These are phyloP conservation scores for Rattus rattus DNA, from an alignment of 2,113 vertebrate genomes.

Conservation along the genomic window DNA sequence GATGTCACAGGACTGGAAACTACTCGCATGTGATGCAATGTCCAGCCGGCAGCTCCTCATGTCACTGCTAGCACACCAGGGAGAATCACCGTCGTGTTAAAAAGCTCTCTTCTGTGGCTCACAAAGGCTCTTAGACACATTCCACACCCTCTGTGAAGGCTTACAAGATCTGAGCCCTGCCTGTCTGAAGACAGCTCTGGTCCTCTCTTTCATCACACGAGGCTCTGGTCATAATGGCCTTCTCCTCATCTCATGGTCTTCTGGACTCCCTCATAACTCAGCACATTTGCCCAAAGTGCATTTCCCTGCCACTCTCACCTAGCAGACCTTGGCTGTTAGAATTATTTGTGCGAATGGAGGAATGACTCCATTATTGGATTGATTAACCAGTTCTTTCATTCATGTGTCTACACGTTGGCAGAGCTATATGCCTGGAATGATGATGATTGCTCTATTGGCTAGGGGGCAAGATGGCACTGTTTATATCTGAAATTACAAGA, in stretches of 20 bases:
- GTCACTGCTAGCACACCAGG: not conserved
- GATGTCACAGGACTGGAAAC: not conserved
- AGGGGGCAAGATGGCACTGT: not conserved
- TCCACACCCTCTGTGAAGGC: not conserved
- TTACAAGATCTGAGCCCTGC: not conserved
- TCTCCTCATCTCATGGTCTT: not conserved
- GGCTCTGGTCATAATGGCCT: not conserved
- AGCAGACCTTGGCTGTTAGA: not conserved
- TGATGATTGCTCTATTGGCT: not conserved
- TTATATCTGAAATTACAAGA: not conserved
- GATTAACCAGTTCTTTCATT: not conserved
- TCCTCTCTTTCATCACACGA: accelerated
- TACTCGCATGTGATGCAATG: not conserved
- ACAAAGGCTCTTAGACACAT: not conserved
- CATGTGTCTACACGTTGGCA: not conserved
- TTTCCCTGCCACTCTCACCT: not conserved
- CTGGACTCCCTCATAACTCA: not conserved
- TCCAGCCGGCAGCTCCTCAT: not conserved
- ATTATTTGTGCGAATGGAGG: not conserved
- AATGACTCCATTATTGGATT: not conserved
- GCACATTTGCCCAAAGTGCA: not conserved
- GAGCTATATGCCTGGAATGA: not conserved
- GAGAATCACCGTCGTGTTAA: not conserved
- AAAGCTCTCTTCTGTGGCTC: not conserved
- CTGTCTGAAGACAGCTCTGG: not conserved